Base-by-base conservation (phyloP, 2,888 invertebrate species). In the Hirtodrosophila cameraria region DNA sequence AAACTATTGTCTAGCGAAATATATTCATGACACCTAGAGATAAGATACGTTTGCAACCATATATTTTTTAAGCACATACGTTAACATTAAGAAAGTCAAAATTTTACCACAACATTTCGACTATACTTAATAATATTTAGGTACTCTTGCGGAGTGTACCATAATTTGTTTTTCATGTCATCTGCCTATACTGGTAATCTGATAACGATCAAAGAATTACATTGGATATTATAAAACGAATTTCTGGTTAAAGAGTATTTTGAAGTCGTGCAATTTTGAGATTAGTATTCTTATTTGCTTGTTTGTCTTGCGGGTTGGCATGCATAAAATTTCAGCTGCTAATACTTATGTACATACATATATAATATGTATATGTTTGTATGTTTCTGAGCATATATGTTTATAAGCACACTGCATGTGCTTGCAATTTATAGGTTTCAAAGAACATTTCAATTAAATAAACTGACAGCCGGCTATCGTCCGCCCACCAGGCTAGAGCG, bases 401-500 rank as follows among this genome's bases (percentile, higher is more conserved):
- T 42, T 43, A 59, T 64, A 54, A 57, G 67, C 53, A 67, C 20
- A 31, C 39, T 64, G 71, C 45, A 75, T 79, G 67, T 76, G 64
- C 79, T 63, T 75, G 83, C 75, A 79, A 75, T 79, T 80, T 83
- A 83, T 83, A 75, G 79, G 71, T 77, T 79, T 65, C 52, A 68
- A 72, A 77, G 45, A 83, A 77, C 77, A 83, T 79, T 83, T 79
- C 79, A 79, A 79, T 79, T 83, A 76, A 83, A 83, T 77, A 77
- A 80, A 83, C 79, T 83, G 83, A 83, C 83, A 80, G 83, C 35
- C 64, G 61, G 41, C 72, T 66, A 71, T 66, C 61, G 55, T 53
- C 59, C 55, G 35, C 57, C 61, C 45, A 49, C 31, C 38, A 43
- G 30, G 39, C 50, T 5, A 23, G 27, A 68, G 69, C 52, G 30